Evolutionary conservation across 1,140 invertebrate genomes (phyloP), one percentile per base, ranked within the genome.

Genomic region (Ooceraea biroi): DNA sequence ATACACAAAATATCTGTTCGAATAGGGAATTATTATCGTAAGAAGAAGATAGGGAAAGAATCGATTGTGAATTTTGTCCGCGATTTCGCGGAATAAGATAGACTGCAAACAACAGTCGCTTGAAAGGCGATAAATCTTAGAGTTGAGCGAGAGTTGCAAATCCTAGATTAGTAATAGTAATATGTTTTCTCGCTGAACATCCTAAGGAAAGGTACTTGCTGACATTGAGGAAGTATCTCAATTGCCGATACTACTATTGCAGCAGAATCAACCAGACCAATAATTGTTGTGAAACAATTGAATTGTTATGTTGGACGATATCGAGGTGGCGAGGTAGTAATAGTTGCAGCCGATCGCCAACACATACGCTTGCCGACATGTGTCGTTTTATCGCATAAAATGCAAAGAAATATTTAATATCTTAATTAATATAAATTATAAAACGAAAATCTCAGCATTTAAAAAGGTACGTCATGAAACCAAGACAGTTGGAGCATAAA

Each of bases 331-430:
- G 85, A 88, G 82, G 82, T 82, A 85, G 71, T 87, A 46, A 86
- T 61, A 88, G 36, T 72, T 83, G 82, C 88, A 66, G 19, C 87
- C 82, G 78, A 83, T 89, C 66, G 55, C 44, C 73, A 55, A 48
- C 65, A 68, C 58, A 74, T 61, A 2, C 58, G 30, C 60, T 55
- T 60, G 68, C 30, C 36, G 48, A 82, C 86, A 68, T 55, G 55
- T 52, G 72, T 48, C 61, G 74, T 80, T 89, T 83, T 88, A 88
- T 69, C 60, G 77, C 36, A 77, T 73, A 88, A 88, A 88, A 88
- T 88, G 41, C 50, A 48, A 27, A 14, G 22, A 78, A 44, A 57
- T 55, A 30, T 44, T n/a, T 41, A 46, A 46, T 68, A 63, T 76
- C 27, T 10, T 22, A 19, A 4, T 10, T 22, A 19, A 4, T 55